A percentile compares a stretch with the other conserved stretches of the same genome.
Evolutionary conservation across 2,888 invertebrate species (phyloP).

Genomic region (Mythimna loreyi): DNA sequence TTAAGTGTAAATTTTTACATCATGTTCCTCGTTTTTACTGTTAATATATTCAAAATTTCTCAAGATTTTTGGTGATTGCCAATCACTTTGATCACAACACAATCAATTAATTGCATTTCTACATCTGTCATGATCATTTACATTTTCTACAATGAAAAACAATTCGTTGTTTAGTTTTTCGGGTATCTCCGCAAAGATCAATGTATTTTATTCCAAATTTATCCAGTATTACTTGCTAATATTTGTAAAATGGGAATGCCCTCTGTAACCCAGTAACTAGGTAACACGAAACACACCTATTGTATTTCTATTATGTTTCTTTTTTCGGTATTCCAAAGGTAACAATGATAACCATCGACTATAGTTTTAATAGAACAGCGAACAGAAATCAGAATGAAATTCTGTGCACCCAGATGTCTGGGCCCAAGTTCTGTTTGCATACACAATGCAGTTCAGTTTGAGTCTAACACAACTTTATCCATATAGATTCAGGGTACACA

Average conservation of each 20-base stretch:
- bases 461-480: constrained; percentile 50
- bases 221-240: neutral
- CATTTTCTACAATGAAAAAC: too few relatives aligned
- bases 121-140: too few relatives aligned
- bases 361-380: constrained; percentile 1
- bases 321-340: too few relatives aligned
- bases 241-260: neutral
- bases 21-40: too few relatives aligned
- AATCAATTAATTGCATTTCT: too few relatives aligned
- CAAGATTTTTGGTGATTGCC: too few relatives aligned
- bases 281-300: neutral
- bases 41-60: too few relatives aligned
- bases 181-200: neutral
- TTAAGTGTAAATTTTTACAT: too few relatives aligned
- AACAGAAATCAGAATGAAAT: constrained; percentile 21
- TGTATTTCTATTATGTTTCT: too few relatives aligned
- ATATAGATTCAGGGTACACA: constrained; percentile 49
- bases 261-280: neutral
- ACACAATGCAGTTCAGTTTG: constrained; percentile 21
- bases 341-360: neutral
- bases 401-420: constrained; percentile 4
- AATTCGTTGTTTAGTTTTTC: too few relatives aligned
- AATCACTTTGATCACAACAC: too few relatives aligned
- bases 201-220: too few relatives aligned
- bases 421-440: constrained; percentile 39